Percentiles rank a stretch among this genome's conserved stretches.
Conservation (phyloP, 2,888 invertebrate genomes). For the Trimorus sp. region DNA sequence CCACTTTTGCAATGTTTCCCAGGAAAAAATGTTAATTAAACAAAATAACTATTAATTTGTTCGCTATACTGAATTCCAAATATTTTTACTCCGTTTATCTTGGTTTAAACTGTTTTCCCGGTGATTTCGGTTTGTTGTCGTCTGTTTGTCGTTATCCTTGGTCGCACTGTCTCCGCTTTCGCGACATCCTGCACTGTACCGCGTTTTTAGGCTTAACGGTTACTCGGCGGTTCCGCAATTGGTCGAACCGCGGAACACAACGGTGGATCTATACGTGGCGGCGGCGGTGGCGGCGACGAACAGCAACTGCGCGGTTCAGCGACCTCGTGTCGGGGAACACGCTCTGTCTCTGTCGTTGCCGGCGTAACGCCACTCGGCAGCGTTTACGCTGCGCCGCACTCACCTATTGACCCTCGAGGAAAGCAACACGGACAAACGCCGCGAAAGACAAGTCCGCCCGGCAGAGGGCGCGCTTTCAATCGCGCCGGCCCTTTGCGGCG, state of each 20-base stretch:
- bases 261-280: constrained; percentile 71
- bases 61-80: too few species aligned
- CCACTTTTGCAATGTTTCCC: too few species aligned
- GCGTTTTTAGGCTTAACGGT: constrained; percentile 72
- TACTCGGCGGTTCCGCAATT: constrained; percentile 69
- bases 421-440: constrained; percentile 54
- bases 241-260: constrained; percentile 67
- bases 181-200: too few species aligned
- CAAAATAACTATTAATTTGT: too few species aligned
- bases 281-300: constrained; percentile 68
- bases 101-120: too few species aligned
- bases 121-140: too few species aligned
- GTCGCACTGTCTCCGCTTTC: too few species aligned
- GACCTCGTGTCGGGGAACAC: constrained; percentile 66
- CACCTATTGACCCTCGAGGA: constrained; percentile 64
- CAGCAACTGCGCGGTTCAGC: constrained; percentile 69
- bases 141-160: too few species aligned
- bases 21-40: too few species aligned
- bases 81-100: too few species aligned
- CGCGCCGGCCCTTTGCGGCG: neutral
- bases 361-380: constrained; percentile 53
- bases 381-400: constrained; percentile 61
- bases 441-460: constrained; percentile 44
- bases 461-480: constrained; percentile 34
- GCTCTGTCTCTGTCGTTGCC: constrained; percentile 52